These are phyloP conservation scores for Gobio occitaniae DNA, from an alignment of 2,797 vertebrate species.

Conservation along the genomic window DNA sequence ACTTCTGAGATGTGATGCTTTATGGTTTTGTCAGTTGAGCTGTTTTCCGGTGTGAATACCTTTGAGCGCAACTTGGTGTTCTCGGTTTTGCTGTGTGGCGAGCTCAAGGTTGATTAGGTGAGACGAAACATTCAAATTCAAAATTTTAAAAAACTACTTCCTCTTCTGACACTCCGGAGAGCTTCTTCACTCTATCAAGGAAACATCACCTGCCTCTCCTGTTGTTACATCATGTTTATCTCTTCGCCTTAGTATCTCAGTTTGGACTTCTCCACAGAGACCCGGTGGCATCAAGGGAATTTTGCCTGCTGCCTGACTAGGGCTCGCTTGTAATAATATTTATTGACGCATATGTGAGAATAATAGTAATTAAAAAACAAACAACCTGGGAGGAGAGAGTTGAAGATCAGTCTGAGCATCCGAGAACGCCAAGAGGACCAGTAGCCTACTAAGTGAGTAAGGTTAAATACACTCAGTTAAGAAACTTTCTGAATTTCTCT, in stretches of 20 bases:
- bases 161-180: constrained; percentile 48
- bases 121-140: constrained; percentile 61
- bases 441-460: constrained; percentile 48
- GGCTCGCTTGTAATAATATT: constrained; percentile 47
- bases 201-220: constrained; percentile 28
- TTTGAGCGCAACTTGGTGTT: constrained; percentile 43
- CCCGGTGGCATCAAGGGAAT: constrained; percentile 27
- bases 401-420: constrained; percentile 21
- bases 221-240: constrained; percentile 53
- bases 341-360: constrained; percentile 16
- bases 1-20: background rate
- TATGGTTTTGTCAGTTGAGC: constrained; percentile 61
- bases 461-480: constrained; percentile 19
- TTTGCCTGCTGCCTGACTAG: constrained; percentile 6
- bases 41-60: constrained; percentile 60
- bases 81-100: constrained; percentile 55
- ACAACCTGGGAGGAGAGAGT: constrained; percentile 34
- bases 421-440: constrained; percentile 3
- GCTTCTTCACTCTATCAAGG: constrained; percentile 25
- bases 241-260: constrained; percentile 23
- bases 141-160: constrained; percentile 60
- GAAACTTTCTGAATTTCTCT: constrained; percentile 28
- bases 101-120: constrained; percentile 44
- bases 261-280: constrained; percentile 48
- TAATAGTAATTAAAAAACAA: constrained; percentile 28